Percentiles rank a stretch among this genome's conserved stretches.
Conservation (phyloP, 1,140 invertebrate genomes). For the Bombus cullumanus region DNA sequence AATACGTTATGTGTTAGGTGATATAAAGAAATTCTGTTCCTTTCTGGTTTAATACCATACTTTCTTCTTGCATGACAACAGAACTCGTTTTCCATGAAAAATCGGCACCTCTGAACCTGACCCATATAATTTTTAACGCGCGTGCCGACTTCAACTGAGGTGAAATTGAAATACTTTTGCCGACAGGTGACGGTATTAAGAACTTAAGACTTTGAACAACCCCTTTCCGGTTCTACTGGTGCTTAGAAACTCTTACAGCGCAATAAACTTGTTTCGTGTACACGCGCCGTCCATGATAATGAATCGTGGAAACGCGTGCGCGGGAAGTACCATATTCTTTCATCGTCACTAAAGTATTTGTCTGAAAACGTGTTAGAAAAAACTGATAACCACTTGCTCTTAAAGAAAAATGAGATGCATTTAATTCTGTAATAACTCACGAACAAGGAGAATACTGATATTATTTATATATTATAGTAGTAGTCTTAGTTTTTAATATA, state of each 20-base stretch:
- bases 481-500: no score
- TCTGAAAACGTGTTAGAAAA: background rate
- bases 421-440: no score
- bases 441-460: no score
- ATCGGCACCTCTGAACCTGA: background rate
- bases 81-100: background rate
- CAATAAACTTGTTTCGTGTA: constrained; percentile 73
- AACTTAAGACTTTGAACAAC: constrained; percentile 74
- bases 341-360: background rate
- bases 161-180: constrained; percentile 59
- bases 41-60: no score
- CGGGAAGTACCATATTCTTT: constrained; percentile 38
- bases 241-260: constrained; percentile 73
- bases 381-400: background rate
- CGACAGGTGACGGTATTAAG: constrained; percentile 74
- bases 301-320: constrained; percentile 66
- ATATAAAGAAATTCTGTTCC: no score
- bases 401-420: background rate
- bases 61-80: background rate
- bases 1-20: no score
- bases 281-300: constrained; percentile 75
- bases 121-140: background rate
- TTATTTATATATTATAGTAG: no score
- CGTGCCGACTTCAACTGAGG: background rate
- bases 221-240: constrained; percentile 61